A percentile compares a stretch with the other conserved stretches of the same genome.
Evolutionary conservation across 2,113 vertebrate species (phyloP).

Genomic region (Ctenodactylus gundi): DNA sequence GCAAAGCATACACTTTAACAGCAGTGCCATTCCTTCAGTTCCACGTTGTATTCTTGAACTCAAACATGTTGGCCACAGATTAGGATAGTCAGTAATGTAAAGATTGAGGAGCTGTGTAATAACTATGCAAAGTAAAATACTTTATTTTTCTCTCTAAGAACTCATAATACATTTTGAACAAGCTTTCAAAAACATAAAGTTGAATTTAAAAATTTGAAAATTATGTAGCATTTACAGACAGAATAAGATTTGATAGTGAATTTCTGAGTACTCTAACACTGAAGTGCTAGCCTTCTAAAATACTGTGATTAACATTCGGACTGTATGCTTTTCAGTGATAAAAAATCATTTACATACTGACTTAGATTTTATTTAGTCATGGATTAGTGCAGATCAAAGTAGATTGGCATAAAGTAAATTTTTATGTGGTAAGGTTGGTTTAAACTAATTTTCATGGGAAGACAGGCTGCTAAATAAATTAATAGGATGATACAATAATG

Average conservation of each 20-base stretch:
- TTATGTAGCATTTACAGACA: not conserved
- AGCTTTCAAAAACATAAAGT: not conserved
- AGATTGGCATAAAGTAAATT: not conserved
- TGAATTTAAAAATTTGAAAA: conserved; percentile 35
- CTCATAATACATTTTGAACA: not conserved
- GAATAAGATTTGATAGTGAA: not conserved
- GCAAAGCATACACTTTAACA: too few species aligned
- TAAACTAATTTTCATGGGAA: conserved; percentile 19
- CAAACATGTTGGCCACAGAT: too few species aligned
- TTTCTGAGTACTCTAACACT: not conserved
- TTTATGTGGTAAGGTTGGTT: not conserved
- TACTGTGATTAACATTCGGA: not conserved
- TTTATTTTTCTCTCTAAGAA: not conserved
- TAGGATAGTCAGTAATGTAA: not conserved
- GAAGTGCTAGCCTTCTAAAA: not conserved
- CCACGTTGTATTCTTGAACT: not conserved
- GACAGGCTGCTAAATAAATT: not conserved
- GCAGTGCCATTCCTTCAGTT: too few species aligned
- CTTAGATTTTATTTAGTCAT: not conserved
- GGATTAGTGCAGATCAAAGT: conserved; percentile 10
- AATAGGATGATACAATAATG: not conserved
- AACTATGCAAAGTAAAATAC: conserved; percentile 4
- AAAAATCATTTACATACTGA: not conserved
- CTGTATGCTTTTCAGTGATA: not conserved
- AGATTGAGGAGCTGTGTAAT: not conserved